Percentiles rank a stretch among this genome's conserved stretches.
These are phyloP conservation scores for Esperia sulphurella DNA, from an alignment of 2,888 invertebrate genomes.

Conservation along the genomic window DNA sequence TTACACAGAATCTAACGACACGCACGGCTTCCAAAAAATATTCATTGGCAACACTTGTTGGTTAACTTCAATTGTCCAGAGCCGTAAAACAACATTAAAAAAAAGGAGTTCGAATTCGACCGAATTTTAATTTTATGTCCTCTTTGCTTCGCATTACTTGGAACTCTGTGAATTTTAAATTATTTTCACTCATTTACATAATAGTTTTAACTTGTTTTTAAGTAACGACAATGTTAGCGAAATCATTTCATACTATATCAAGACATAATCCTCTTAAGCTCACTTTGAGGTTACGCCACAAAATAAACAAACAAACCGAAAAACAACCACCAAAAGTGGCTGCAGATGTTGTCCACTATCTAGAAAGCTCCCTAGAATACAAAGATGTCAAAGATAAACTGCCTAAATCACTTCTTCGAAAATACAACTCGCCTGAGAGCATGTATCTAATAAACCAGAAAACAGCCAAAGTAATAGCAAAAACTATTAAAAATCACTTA, in stretches of 20 bases:
- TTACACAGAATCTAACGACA: too few relatives aligned
- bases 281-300: constrained; percentile 40
- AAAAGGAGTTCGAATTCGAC: too few relatives aligned
- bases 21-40: too few relatives aligned
- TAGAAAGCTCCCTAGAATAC: constrained; percentile 49
- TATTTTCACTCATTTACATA: not conserved
- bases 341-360: constrained; percentile 52
- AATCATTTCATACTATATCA: not conserved
- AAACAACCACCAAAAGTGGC: constrained; percentile 31
- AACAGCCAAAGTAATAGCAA: constrained; percentile 55
- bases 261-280: not conserved
- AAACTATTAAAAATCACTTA: constrained; percentile 49
- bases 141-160: too few relatives aligned
- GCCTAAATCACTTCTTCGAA: constrained; percentile 53
- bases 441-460: constrained; percentile 66
- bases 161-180: not conserved
- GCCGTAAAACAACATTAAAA: too few relatives aligned
- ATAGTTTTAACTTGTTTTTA: not conserved
- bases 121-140: too few relatives aligned
- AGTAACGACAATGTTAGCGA: constrained; percentile 11
- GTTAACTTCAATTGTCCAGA: too few relatives aligned
- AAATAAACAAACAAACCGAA: constrained; percentile 31
- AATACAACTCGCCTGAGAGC: constrained; percentile 54
- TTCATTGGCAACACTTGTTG: too few relatives aligned
- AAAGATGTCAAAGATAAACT: constrained; percentile 42